Evolutionary conservation across 2,888 invertebrate species (phyloP).

Genomic region (Oscheius onirici): DNA sequence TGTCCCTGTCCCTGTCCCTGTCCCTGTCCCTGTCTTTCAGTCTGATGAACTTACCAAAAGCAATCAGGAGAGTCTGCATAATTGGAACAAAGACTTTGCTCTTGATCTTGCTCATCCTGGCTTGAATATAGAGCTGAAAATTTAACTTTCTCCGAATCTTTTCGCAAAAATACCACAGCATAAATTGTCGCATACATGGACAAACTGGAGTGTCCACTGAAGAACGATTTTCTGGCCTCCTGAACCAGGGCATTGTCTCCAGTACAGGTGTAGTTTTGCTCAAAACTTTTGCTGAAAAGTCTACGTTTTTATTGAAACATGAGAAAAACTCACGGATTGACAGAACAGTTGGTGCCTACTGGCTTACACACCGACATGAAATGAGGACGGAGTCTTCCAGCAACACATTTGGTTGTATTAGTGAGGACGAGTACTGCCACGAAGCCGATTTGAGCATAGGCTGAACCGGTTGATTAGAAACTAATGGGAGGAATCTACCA

Average conservation of each 20-base stretch:
- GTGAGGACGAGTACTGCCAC: constrained; percentile 47
- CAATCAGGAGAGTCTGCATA: constrained; percentile 42
- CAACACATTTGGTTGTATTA: constrained; percentile 87
- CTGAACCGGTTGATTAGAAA: constrained; percentile 29
- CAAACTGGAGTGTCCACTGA: constrained; percentile 58
- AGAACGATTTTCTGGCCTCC: constrained; percentile 59
- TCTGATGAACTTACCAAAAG: constrained; percentile 21
- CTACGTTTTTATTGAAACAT: neutral
- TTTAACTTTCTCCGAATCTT: neutral
- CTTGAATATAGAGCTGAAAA: constrained; percentile 53
- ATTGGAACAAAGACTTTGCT: constrained; percentile 49
- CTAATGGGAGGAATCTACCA: constrained; percentile 32
- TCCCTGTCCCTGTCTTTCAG: too few species aligned
- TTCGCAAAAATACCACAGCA: constrained; percentile 34
- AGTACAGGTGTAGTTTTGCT: constrained; percentile 48
- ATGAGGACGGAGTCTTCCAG: constrained; percentile 91
- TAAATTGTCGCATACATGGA: constrained; percentile 55
- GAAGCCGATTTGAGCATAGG: constrained; percentile 59
- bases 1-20: too few species aligned
- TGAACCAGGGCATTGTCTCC: constrained; percentile 44
- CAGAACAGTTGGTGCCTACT: constrained; percentile 44
- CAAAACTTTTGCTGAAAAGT: constrained; percentile 33
- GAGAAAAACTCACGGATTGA: constrained; percentile 1
- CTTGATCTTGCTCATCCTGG: constrained; percentile 38
- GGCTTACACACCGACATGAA: constrained; percentile 89